phyloP scores from a whole-genome alignment of 2,888 invertebrate species.

The Campopleginae sp. region DNA sequence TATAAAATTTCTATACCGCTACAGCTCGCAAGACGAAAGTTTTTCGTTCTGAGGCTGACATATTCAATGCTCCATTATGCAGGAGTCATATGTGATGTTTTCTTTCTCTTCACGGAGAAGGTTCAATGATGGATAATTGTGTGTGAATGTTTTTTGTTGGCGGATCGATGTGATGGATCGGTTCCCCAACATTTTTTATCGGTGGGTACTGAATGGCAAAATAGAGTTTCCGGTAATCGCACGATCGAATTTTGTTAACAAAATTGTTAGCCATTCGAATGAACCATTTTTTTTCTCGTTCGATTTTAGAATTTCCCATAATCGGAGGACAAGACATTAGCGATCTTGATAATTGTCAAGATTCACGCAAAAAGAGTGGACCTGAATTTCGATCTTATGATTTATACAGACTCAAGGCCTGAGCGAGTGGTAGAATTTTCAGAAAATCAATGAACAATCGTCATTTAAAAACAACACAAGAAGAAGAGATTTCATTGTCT shows the following conservation, averaged over 20 bases:
- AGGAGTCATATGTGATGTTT: not conserved
- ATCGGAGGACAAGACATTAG: not conserved
- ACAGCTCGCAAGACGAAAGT: not conserved
- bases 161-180: not conserved
- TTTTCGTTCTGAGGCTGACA: not conserved
- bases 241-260: not conserved
- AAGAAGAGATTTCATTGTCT: not conserved
- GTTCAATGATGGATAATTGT: not conserved
- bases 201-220: not conserved
- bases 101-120: not conserved
- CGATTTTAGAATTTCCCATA: not conserved
- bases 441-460: not conserved
- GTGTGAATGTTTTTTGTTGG: not conserved
- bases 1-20: not conserved
- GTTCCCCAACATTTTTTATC: not conserved
- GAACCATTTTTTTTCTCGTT: slow-evolving; percentile 17
- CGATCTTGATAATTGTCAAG: not conserved
- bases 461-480: not conserved
- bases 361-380: no score
- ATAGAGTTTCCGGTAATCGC: not conserved
- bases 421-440: not conserved
- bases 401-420: not conserved
- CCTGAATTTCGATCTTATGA: not conserved
- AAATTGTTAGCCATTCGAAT: not conserved
- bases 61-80: not conserved